Conservation (phyloP, 2,888 invertebrate species). For the Drosophila emarginata region DNA sequence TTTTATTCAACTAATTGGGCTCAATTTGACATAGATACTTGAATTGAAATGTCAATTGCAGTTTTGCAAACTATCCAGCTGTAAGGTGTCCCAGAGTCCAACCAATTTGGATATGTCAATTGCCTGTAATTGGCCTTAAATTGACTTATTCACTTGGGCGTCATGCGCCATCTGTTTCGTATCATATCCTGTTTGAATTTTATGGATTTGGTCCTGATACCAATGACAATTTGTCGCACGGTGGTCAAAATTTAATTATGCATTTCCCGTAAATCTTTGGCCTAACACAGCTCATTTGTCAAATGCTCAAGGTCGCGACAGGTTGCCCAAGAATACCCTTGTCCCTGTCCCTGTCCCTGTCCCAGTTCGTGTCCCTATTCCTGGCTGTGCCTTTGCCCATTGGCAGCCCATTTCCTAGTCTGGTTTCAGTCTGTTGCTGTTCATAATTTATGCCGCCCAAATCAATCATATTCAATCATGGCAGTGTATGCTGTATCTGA, state of each 20-base stretch:
- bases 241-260: constrained; percentile 61
- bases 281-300: constrained; percentile 68
- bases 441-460: constrained; percentile 69
- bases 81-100: not conserved
- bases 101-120: constrained; percentile 45
- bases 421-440: constrained; percentile 24
- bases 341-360: not conserved
- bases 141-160: constrained; percentile 23
- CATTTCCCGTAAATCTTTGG: constrained; percentile 62
- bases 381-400: constrained; percentile 1
- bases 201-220: not conserved
- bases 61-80: constrained; percentile 18
- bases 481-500: constrained; percentile 37
- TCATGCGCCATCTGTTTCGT: not conserved
- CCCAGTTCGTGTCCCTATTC: too few species aligned
- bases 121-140: constrained; percentile 52
- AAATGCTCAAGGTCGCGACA: constrained; percentile 62
- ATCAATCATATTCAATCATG: constrained; percentile 74
- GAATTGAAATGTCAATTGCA: constrained; percentile 40
- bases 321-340: constrained; percentile 41
- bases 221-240: constrained; percentile 52
- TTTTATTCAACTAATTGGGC: not conserved
- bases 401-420: not conserved
- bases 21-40: constrained; percentile 8
- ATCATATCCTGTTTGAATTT: not conserved